Conservation (phyloP, 2,888 invertebrate species). For the Apodemia zela region DNA sequence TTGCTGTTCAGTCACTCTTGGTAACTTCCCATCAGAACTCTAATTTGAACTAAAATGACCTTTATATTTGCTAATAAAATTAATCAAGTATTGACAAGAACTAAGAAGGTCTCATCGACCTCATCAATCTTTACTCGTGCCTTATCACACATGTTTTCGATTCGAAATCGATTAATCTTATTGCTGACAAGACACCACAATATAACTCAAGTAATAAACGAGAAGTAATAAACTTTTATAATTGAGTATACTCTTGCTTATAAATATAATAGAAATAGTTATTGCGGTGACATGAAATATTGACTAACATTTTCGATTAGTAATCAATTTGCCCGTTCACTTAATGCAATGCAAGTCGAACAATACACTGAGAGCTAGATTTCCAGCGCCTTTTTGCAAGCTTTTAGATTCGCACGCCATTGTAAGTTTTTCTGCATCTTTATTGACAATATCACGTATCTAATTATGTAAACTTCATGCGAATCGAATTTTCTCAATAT, state of each 20-base stretch:
- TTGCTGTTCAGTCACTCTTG: too few relatives aligned
- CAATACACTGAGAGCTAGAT: slow-evolving; percentile 40
- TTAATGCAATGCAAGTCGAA: slow-evolving; percentile 29
- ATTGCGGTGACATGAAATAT: slow-evolving; percentile 19
- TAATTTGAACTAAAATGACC: too few relatives aligned
- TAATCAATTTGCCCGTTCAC: slow-evolving; percentile 20
- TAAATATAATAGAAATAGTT: slow-evolving; percentile 15
- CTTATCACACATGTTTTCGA: not conserved
- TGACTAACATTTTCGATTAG: slow-evolving; percentile 17
- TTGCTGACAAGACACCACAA: not conserved
- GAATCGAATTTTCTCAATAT: slow-evolving; percentile 16
- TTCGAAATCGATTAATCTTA: slow-evolving; percentile 4
- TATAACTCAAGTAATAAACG: not conserved
- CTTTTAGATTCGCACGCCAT: slow-evolving; percentile 59
- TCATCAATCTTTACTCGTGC: not conserved
- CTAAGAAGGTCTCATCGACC: not conserved
- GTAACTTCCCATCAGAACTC: too few relatives aligned
- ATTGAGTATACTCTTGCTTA: slow-evolving; percentile 2
- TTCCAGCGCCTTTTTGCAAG: slow-evolving; percentile 48
- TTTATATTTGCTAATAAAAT: too few relatives aligned
- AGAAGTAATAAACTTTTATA: slow-evolving; percentile 1
- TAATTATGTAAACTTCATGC: slow-evolving; percentile 23
- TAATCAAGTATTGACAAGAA: not conserved
- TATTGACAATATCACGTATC: slow-evolving; percentile 20
- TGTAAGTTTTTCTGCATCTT: slow-evolving; percentile 41